Conservation (phyloP, 2,888 invertebrate species). For the Lordiphosa fenestrarum region DNA sequence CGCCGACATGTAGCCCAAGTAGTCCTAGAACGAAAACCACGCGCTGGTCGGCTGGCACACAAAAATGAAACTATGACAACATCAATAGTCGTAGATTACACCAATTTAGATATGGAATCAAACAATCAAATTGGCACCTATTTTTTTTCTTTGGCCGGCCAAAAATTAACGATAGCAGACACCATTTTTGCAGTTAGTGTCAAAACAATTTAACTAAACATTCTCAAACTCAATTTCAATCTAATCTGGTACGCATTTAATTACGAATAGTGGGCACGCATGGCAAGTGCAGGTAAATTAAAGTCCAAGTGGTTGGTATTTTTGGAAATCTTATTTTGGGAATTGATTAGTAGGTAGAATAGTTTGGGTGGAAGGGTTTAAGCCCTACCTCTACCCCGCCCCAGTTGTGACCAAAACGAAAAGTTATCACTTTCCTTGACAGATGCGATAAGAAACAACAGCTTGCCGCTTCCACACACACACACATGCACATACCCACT, state of each 20-base stretch:
- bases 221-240: constrained; percentile 33
- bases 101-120: too few species aligned
- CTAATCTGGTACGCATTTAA: constrained; percentile 44
- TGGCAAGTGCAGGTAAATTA: too few species aligned
- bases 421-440: constrained; percentile 53
- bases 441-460: constrained; percentile 37
- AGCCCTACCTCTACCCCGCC: background rate
- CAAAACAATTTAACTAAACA: constrained; percentile 58
- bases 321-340: too few species aligned
- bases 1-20: background rate
- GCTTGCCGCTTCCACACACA: constrained; percentile 13
- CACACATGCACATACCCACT: constrained; percentile 3
- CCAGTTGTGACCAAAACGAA: constrained; percentile 1
- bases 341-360: too few species aligned
- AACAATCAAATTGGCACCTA: too few species aligned
- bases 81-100: constrained; percentile 1
- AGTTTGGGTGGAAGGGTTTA: background rate
- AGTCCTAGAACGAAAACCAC: background rate
- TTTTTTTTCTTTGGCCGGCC: too few species aligned
- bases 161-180: constrained; percentile 28
- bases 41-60: too few species aligned
- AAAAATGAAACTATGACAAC: constrained; percentile 3
- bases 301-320: too few species aligned
- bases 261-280: constrained; percentile 9
- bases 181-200: constrained; percentile 16